Conservation (phyloP, 2,797 vertebrate genomes). For the Clarias pachynema region DNA sequence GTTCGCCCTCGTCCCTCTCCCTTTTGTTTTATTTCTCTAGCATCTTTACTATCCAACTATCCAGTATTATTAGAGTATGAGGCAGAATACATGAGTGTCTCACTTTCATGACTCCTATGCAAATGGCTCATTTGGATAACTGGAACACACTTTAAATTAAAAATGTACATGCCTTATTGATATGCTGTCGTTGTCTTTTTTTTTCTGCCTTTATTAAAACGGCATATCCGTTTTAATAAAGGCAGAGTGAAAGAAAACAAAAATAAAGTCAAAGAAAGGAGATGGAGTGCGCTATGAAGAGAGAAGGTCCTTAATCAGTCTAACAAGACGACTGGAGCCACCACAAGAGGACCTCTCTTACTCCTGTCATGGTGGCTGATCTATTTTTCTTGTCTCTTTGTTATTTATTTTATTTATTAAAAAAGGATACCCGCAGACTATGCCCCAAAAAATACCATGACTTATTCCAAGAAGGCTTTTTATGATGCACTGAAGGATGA, state of each 20-base stretch:
- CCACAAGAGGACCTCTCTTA: not conserved
- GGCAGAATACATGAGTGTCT: not conserved
- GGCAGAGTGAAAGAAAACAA: not conserved
- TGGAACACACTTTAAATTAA: conserved; percentile 5
- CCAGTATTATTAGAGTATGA: conserved; percentile 16
- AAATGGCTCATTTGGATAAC: conserved; percentile 63
- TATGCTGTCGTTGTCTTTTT: not conserved
- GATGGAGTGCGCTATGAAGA: not conserved
- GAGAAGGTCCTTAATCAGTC: not conserved
- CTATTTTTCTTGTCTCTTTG: not conserved
- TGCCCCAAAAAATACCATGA: not conserved
- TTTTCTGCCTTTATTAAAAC: not conserved
- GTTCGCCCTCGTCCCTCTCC: not conserved
- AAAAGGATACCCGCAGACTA: not conserved
- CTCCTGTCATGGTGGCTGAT: not conserved
- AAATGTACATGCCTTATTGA: not conserved
- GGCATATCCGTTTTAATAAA: not conserved
- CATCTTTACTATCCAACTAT: conserved; percentile 19
- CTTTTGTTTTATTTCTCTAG: not conserved
- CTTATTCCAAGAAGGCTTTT: not conserved
- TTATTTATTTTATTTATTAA: too few species aligned
- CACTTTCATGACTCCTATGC: conserved; percentile 22
- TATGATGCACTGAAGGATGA: not conserved
- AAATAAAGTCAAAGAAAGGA: not conserved
- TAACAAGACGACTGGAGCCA: not conserved